phyloP scores from a whole-genome alignment of 2,797 vertebrate genomes.

The Astyanax mexicanus region DNA sequence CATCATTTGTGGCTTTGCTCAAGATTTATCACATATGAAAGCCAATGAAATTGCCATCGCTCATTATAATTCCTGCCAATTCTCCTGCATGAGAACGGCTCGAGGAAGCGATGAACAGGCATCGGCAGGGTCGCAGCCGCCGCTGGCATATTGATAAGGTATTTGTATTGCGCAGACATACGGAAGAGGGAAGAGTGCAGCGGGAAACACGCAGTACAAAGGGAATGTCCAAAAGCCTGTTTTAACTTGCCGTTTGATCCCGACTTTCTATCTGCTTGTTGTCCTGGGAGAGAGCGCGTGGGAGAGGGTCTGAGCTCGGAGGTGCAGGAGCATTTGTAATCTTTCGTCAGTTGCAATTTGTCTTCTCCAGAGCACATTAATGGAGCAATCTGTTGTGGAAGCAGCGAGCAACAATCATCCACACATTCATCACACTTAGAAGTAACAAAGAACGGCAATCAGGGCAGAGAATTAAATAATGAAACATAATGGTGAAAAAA shows the following conservation, averaged over 20 bases:
- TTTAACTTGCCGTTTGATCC: slow-evolving; percentile 10
- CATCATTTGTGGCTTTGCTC: not conserved
- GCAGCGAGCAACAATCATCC: not conserved
- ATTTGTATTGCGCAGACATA: not conserved
- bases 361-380: not conserved
- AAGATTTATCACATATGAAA: not conserved
- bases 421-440: slow-evolving; percentile 3
- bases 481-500: not conserved
- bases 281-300: not conserved
- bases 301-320: not conserved
- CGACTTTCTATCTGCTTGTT: not conserved
- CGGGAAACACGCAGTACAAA: slow-evolving; percentile 1
- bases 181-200: not conserved
- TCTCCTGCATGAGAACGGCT: not conserved
- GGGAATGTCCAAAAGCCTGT: slow-evolving; percentile 11
- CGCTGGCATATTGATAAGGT: not conserved
- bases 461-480: not conserved
- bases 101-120: not conserved
- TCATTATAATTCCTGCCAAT: slow-evolving; percentile 6
- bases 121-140: not conserved
- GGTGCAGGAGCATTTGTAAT: not conserved
- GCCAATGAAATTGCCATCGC: not conserved
- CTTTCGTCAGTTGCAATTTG: not conserved
- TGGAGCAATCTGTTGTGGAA: not conserved
- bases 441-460: not conserved